Base-by-base conservation (phyloP, 2,888 invertebrate genomes). In the Phortica okadai region DNA sequence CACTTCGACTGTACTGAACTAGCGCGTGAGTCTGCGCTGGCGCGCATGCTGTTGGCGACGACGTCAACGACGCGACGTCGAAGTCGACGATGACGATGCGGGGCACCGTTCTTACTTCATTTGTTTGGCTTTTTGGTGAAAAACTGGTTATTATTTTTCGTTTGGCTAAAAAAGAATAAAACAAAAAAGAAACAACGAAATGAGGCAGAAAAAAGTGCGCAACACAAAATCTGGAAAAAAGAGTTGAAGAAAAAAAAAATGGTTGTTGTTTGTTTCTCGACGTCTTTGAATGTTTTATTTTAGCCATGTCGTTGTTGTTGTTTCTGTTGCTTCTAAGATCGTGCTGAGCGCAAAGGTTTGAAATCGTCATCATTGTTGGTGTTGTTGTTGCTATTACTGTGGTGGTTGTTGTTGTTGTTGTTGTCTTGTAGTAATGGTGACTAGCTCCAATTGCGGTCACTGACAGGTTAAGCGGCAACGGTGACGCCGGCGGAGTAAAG, bases 81-180 rank as follows among this genome's bases (percentile, higher is more conserved):
- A 33, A 2, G 33, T 33, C 33, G 33, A 33, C 33, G 33, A 33
- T 33, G 33, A 33, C 33, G 33, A 33, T 33, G 62, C 21, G 16
- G 16, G 25, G 21, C 16, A 16, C 21, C 77, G 77, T 79, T 84
- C 83, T 82, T 82, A 83, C 82, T 86, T 83, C 86, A 84, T 88
- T 89, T 88, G 87, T 86, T 87, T 86, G 86, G 87, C 88, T 86
- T 90, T 89, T 89, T 87, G 86, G 87, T 83, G 86, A 89, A 86
- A 86, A 90, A 90, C 90, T 87, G 89, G 90, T 90, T 90, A 86
- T 89, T 85, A 83, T 86, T 88, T 89, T 79, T 80, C 76, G 33
- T 72, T 21, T 69, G 45, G 67, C 7, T 8, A 72, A 74, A 69
- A 77, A 73, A 75, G 74, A 76, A 10, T 45, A 21, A 64, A 62